These are phyloP conservation scores for Hipparchia sbordonii DNA, from an alignment of 2,888 invertebrate genomes.

Conservation along the genomic window DNA sequence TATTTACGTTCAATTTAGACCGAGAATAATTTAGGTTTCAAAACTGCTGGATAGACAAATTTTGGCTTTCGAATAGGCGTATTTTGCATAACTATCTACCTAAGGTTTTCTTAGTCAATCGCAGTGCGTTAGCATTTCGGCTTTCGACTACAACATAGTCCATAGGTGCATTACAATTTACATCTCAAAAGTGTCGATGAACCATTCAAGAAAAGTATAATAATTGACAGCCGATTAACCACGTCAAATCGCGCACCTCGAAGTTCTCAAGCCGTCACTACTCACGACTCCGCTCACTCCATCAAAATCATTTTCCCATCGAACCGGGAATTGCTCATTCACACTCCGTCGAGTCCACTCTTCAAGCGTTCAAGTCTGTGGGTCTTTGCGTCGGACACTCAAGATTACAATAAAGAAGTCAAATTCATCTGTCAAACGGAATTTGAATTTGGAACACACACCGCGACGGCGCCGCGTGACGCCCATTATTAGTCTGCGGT, in stretches of 20 bases:
- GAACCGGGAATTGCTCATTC: slow-evolving; percentile 73
- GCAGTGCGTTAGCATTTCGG: no score
- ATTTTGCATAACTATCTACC: no score
- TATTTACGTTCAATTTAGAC: no score
- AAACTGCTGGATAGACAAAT: no score
- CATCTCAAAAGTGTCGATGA: slow-evolving; percentile 5
- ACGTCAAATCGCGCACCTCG: slow-evolving; percentile 21
- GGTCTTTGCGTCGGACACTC: slow-evolving; percentile 56
- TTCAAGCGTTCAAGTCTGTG: background rate
- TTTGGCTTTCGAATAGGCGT: no score
- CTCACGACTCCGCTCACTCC: slow-evolving; percentile 37
- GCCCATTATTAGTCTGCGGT: slow-evolving; percentile 36
- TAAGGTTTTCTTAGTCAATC: no score
- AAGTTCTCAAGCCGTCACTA: slow-evolving; percentile 52
- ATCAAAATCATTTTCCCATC: slow-evolving; percentile 63
- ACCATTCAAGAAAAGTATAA: slow-evolving; percentile 17
- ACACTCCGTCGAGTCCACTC: slow-evolving; percentile 61
- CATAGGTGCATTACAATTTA: background rate
- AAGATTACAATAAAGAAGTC: slow-evolving; percentile 60
- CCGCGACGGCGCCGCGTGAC: slow-evolving; percentile 62
- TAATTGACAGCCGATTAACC: slow-evolving; percentile 26
- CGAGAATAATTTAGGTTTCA: no score
- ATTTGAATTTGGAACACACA: slow-evolving; percentile 61
- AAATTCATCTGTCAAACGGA: slow-evolving; percentile 64
- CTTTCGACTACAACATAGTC: background rate